These are phyloP conservation scores for Apotomis turbidana DNA, from an alignment of 2,888 invertebrate genomes.

Conservation along the genomic window DNA sequence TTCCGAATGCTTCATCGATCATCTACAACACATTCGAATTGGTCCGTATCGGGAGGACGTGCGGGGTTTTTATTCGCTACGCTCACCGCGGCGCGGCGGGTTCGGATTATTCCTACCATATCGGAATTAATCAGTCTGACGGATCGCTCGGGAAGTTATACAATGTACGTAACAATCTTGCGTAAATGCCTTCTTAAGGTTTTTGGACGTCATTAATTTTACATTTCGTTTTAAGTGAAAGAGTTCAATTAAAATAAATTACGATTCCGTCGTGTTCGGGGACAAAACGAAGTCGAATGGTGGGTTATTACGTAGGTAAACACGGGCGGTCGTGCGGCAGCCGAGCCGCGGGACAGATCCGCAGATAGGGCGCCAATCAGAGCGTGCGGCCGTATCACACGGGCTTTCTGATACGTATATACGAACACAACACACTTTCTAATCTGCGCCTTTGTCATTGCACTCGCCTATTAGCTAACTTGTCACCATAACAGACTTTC, in stretches of 20 bases:
- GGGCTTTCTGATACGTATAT: conserved; percentile 73
- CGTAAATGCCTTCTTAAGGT: conserved; percentile 31
- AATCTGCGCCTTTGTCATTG: conserved; percentile 82
- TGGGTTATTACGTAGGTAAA: conserved; percentile 39
- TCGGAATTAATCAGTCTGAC: conserved; percentile 42
- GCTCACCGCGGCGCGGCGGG: conserved; percentile 23
- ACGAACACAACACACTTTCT: conserved; percentile 79
- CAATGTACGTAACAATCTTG: conserved; percentile 41
- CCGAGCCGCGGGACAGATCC: conserved; percentile 68
- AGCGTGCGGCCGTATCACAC: conserved; percentile 77
- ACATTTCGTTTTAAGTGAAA: conserved; percentile 32
- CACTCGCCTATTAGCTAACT: conserved; percentile 76
- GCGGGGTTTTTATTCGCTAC: conserved; percentile 42
- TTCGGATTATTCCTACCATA: conserved; percentile 41
- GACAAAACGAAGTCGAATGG: conserved; percentile 33
- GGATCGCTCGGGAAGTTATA: conserved; percentile 43
- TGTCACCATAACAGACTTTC: conserved; percentile 77
- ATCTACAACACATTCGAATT: conserved; percentile 45
- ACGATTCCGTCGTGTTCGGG: conserved; percentile 38
- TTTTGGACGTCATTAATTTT: conserved; percentile 37
- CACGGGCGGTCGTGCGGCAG: conserved; percentile 49
- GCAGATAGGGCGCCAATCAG: conserved; percentile 81
- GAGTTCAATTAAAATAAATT: conserved; percentile 41
- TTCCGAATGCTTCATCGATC: conserved; percentile 46
- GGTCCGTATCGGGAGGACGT: conserved; percentile 43